A percentile compares a stretch with the other conserved stretches of the same genome.
Conservation (phyloP, 2,797 vertebrate genomes). For the Passerculus sandwichensis region DNA sequence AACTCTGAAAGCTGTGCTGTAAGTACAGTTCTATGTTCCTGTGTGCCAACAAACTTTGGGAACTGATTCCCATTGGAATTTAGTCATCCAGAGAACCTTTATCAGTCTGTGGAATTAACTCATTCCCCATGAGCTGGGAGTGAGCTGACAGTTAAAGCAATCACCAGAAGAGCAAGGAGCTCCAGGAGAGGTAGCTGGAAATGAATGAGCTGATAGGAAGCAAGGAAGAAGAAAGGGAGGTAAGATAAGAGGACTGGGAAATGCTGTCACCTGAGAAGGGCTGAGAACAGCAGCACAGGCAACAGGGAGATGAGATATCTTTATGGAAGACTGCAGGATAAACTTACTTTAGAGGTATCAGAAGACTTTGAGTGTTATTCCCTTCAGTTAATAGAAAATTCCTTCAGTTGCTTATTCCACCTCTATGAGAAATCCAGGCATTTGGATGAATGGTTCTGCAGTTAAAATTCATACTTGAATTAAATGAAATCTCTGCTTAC, state of each 20-base stretch:
- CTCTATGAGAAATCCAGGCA: neutral
- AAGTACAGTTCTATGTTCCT: conserved; percentile 70
- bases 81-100: neutral
- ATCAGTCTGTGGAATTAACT: neutral
- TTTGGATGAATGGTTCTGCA: neutral
- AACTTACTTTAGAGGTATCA: neutral
- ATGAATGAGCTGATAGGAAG: neutral
- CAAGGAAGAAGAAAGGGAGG: neutral
- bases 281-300: neutral
- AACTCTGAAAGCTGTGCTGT: conserved; percentile 89
- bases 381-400: neutral
- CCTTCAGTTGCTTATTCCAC: neutral
- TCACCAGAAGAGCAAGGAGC: neutral
- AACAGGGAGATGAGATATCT: neutral
- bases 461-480: neutral
- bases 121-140: neutral
- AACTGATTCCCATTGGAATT: neutral
- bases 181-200: neutral
- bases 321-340: neutral
- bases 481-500: neutral
- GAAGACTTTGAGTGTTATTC: neutral
- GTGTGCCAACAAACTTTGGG: neutral
- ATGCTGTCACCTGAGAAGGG: neutral
- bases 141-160: neutral
- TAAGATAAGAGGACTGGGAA: neutral